phyloP scores from a whole-genome alignment of 2,888 invertebrate species.

The Nasonia oneida region DNA sequence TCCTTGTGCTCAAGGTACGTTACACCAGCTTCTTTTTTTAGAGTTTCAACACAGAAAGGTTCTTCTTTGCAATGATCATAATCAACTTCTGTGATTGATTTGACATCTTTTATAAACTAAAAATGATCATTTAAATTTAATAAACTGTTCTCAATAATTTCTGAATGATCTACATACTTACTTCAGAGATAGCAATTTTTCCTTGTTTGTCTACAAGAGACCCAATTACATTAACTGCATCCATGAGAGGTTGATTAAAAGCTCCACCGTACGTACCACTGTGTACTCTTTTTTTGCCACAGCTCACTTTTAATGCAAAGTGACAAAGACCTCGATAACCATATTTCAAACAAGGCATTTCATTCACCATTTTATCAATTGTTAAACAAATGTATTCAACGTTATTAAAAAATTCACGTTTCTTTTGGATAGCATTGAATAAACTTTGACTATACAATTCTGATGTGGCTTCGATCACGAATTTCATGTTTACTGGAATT shows the following conservation, averaged over 20 bases:
- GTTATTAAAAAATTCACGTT: constrained; percentile 64
- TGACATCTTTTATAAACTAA: constrained; percentile 64
- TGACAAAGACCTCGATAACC: constrained; percentile 67
- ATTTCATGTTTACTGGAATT: constrained; percentile 68
- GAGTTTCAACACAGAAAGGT: constrained; percentile 55
- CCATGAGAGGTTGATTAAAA: constrained; percentile 68
- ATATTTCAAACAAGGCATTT: constrained; percentile 67
- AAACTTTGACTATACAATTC: constrained; percentile 64
- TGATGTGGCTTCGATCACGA: constrained; percentile 67
- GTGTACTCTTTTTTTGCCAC: constrained; percentile 65
- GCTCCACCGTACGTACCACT: constrained; percentile 67
- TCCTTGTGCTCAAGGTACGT: constrained; percentile 65
- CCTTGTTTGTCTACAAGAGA: constrained; percentile 65
- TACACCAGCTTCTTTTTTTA: constrained; percentile 63
- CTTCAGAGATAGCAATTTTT: constrained; percentile 64
- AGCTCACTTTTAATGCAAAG: constrained; percentile 64
- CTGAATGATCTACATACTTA: constrained; percentile 40
- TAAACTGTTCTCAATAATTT: neutral
- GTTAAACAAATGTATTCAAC: constrained; percentile 67
- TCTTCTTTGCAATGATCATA: constrained; percentile 60
- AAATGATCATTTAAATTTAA: constrained; percentile 10
- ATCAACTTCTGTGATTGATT: constrained; percentile 60
- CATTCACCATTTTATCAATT: constrained; percentile 65
- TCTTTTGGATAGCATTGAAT: constrained; percentile 60
- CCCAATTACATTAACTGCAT: constrained; percentile 63